Percentiles rank a stretch among this genome's conserved stretches.
phyloP scores from a whole-genome alignment of 2,113 vertebrate genomes.

The Bambusicola thoracicus region DNA sequence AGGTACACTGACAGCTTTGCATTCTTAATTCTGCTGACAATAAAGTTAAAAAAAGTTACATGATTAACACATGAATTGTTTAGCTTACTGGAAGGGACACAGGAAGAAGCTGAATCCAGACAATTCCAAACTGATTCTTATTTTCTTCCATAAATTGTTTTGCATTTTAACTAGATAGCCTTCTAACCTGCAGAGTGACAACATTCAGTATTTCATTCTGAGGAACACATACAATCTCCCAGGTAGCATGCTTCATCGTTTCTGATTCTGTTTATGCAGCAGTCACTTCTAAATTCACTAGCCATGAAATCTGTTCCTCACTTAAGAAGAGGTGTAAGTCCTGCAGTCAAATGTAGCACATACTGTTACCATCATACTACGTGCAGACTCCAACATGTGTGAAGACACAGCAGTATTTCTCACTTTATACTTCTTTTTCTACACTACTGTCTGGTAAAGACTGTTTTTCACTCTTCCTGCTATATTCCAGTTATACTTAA shows the following conservation, averaged over 20 bases:
- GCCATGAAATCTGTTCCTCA: background rate
- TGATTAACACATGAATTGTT: fast-evolving
- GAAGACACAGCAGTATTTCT: background rate
- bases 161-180: background rate
- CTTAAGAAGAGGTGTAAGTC: background rate
- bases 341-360: background rate
- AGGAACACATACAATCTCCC: background rate
- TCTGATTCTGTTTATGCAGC: background rate
- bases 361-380: background rate
- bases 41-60: background rate
- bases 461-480: background rate
- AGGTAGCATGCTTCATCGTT: background rate
- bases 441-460: background rate
- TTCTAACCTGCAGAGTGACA: background rate
- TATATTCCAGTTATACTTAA: background rate
- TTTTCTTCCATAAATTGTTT: background rate
- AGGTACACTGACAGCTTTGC: background rate
- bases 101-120: background rate
- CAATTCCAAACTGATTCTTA: background rate
- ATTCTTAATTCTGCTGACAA: background rate
- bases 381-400: background rate
- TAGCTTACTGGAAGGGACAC: background rate
- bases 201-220: background rate
- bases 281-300: background rate
- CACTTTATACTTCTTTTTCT: background rate